Conservation (phyloP, 2,888 invertebrate genomes). For the Periphyllus acericola region DNA sequence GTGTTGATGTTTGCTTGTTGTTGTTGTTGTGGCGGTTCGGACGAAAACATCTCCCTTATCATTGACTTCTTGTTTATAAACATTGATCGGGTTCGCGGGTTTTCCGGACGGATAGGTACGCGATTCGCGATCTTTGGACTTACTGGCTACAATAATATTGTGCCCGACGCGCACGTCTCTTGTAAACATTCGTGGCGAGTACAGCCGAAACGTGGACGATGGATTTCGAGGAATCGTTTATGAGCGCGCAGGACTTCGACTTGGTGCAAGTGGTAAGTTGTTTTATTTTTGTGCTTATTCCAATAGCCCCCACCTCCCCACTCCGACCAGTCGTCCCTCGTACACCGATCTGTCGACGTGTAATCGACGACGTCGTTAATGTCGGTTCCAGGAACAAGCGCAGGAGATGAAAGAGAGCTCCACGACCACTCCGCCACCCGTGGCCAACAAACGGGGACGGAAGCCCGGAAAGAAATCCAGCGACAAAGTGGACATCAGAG, state of each 20-base stretch:
- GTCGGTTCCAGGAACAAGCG: slow-evolving; percentile 63
- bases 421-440: slow-evolving; percentile 70
- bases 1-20: too few relatives aligned
- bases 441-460: slow-evolving; percentile 77
- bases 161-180: too few relatives aligned
- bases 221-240: slow-evolving; percentile 64
- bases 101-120: background rate
- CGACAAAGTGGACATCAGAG: slow-evolving; percentile 93
- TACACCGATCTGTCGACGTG: background rate
- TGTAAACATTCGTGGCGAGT: background rate
- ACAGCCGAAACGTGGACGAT: slow-evolving; percentile 39
- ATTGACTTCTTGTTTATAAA: slow-evolving; percentile 29
- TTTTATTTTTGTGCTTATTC: background rate
- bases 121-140: background rate
- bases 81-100: slow-evolving; percentile 29
- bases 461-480: slow-evolving; percentile 86
- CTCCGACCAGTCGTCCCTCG: background rate
- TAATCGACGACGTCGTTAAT: background rate
- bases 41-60: slow-evolving; percentile 21
- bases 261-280: slow-evolving; percentile 64
- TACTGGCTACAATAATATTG: too few relatives aligned
- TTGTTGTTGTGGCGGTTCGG: background rate
- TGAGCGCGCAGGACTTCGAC: slow-evolving; percentile 63
- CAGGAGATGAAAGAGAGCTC: slow-evolving; percentile 76
- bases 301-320: background rate